Evolutionary conservation across 2,113 vertebrate genomes (phyloP).

Genomic region (Thalassoma bifasciatum): DNA sequence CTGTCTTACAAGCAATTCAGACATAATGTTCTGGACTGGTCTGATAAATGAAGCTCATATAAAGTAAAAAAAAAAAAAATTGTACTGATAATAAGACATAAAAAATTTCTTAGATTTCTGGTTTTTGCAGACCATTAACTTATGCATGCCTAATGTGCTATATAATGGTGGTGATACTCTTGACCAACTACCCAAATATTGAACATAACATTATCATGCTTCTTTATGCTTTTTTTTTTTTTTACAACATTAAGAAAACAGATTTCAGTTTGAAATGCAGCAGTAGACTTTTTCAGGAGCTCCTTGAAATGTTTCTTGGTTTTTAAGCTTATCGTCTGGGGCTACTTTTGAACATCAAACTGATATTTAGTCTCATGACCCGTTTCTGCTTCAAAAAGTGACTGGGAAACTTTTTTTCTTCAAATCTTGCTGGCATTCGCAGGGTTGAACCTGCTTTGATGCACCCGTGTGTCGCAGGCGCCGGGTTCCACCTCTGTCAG

Average conservation of each 20-base stretch:
- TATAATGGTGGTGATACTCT: neutral
- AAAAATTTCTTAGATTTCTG: no score
- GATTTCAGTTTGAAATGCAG: neutral
- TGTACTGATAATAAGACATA: no score
- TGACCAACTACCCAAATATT: neutral
- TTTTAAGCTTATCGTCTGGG: neutral
- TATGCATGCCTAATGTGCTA: no score
- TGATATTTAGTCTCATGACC: constrained; percentile 6
- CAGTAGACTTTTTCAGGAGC: neutral
- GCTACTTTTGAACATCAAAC: neutral
- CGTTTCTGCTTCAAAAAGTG: neutral
- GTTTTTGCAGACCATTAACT: no score
- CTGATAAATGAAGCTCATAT: no score
- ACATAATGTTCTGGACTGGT: no score
- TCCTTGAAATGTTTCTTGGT: neutral
- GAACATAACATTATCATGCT: neutral
- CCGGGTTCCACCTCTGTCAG: constrained; percentile 39
- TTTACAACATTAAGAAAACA: neutral
- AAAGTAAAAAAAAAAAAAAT: no score
- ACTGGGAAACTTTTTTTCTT: neutral
- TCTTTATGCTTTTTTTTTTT: neutral
- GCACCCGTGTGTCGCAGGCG: neutral
- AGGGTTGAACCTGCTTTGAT: constrained; percentile 14
- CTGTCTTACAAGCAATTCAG: no score
- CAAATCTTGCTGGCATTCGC: constrained; percentile 9